These are phyloP conservation scores for Rugalucina vietnamica DNA, from an alignment of 2,888 invertebrate genomes.

Conservation along the genomic window DNA sequence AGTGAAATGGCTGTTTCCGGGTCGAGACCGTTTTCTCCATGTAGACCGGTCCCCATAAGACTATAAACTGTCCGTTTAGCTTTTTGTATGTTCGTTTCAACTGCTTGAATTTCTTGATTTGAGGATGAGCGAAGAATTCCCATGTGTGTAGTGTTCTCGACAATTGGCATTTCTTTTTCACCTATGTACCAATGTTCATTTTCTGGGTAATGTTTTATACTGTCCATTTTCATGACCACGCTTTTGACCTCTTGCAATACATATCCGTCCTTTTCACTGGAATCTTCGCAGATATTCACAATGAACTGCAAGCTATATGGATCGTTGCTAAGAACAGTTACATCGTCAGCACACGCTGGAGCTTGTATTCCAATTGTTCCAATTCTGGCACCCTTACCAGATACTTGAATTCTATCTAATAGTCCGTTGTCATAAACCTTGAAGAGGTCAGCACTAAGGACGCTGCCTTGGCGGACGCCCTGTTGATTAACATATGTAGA, in stretches of 20 bases:
- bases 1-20: not conserved
- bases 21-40: not conserved
- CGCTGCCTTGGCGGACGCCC: constrained; percentile 13
- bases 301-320: not conserved
- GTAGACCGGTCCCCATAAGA: not conserved
- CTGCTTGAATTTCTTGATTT: not conserved
- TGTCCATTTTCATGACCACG: not conserved
- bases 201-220: not conserved
- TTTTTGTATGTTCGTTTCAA: not conserved
- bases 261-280: not conserved
- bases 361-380: constrained; percentile 2
- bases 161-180: not conserved
- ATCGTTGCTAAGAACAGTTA: constrained; percentile 2
- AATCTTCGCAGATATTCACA: not conserved
- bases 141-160: not conserved
- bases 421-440: constrained; percentile 10
- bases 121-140: not conserved
- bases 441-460: constrained; percentile 12
- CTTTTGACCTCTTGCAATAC: not conserved
- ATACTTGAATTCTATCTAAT: not conserved
- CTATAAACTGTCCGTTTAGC: not conserved
- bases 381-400: not conserved
- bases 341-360: constrained; percentile 9
- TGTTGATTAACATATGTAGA: constrained; percentile 13
- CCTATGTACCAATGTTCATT: not conserved